Evolutionary conservation across 1,140 invertebrate species (phyloP).

Genomic region (Drosophila arizonae): DNA sequence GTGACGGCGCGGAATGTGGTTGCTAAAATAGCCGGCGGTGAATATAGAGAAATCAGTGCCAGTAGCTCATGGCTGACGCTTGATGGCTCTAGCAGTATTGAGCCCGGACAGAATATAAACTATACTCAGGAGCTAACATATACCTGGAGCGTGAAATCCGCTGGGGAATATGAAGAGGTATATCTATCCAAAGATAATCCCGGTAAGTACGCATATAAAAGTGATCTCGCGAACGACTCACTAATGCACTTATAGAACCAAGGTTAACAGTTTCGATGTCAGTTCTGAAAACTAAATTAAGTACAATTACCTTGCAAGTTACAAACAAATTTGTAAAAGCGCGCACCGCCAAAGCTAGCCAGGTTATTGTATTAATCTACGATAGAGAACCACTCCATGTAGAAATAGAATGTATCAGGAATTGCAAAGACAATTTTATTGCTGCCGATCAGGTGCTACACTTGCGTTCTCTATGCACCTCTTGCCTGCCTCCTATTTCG

Average conservation of each 20-base stretch:
- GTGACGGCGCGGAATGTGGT: conserved; percentile 17
- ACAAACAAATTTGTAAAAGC: neutral
- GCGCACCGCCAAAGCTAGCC: neutral
- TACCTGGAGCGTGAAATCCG: conserved; percentile 13
- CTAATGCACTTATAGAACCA: conserved; percentile 3
- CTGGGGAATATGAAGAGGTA: neutral
- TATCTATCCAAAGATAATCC: neutral
- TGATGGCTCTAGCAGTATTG: conserved; percentile 31
- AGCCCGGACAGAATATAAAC: neutral
- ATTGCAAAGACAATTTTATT: conserved; percentile 6
- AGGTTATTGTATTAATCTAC: conserved; percentile 2
- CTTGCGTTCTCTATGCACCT: conserved; percentile 9
- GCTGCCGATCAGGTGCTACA: neutral
- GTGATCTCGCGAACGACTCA: neutral
- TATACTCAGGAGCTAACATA: conserved; percentile 7
- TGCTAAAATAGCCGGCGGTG: conserved; percentile 29
- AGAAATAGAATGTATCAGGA: conserved; percentile 25
- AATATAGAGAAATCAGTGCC: conserved; percentile 11
- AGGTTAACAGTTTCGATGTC: neutral
- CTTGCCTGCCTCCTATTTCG: conserved; percentile 6
- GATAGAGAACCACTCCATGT: neutral
- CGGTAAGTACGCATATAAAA: neutral
- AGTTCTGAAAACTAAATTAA: neutral
- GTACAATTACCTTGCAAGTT: conserved; percentile 8
- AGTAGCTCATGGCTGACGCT: neutral